Conservation (phyloP, 2,888 invertebrate species). For the Aricia artaxerxes region DNA sequence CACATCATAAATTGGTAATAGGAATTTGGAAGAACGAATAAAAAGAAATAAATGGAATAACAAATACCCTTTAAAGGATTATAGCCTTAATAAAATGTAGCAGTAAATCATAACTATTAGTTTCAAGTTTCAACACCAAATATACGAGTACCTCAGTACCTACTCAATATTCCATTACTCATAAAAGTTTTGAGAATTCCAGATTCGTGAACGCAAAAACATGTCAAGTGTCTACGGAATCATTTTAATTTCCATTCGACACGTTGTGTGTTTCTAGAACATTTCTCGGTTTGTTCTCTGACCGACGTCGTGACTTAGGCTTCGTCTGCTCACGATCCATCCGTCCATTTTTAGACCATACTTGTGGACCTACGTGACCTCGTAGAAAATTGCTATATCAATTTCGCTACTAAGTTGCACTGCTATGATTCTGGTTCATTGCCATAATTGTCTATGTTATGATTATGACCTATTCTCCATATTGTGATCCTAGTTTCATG, state of each 20-base stretch:
- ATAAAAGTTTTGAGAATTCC: neutral
- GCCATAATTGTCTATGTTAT: neutral
- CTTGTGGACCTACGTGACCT: neutral
- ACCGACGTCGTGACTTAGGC: neutral
- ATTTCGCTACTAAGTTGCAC: neutral
- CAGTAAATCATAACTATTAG: no score
- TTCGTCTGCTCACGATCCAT: slow-evolving; percentile 15
- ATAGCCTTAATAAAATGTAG: neutral
- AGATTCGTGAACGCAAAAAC: slow-evolving; percentile 35
- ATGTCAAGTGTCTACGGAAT: slow-evolving; percentile 4
- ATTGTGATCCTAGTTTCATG: neutral
- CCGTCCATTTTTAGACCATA: slow-evolving; percentile 13
- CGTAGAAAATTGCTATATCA: slow-evolving; percentile 20
- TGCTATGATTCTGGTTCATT: neutral
- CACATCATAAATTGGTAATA: neutral
- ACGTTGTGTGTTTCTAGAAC: slow-evolving; percentile 6
- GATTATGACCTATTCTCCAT: neutral
- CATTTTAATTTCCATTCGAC: slow-evolving; percentile 13
- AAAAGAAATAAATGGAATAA: neutral
- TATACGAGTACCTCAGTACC: neutral
- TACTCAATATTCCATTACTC: neutral
- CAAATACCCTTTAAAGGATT: neutral
- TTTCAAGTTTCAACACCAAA: no score
- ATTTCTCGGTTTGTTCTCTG: neutral
- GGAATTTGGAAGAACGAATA: neutral